Base-by-base conservation (phyloP, 2,797 vertebrate genomes). In the Neoniphon sammara region DNA sequence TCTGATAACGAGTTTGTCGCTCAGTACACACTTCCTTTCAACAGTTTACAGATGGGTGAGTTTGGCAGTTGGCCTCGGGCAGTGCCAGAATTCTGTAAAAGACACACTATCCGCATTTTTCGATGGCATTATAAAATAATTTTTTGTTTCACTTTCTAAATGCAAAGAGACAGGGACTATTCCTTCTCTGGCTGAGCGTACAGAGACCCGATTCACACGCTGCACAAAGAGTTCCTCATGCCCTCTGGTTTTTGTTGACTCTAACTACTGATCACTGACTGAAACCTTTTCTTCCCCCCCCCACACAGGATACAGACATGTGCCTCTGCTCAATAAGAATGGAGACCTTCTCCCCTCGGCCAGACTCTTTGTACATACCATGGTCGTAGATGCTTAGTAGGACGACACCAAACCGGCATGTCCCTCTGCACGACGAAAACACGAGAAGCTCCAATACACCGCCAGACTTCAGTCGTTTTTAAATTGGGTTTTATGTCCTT, bases 1-100 rank as follows among this genome's bases (percentile, higher is more conserved):
- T 95, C 96, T 3, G 91, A 86, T 46, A 99, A 99, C 0, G 97
- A 99, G 73, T 98, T 99, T 58, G 90, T 99, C 0, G 97, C 95
- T 18, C 98, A 99, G 83, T 97, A 93, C 90, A 96, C 96, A 0
- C 85, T 98, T 63, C 97, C 98, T 6, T 94, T 99, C 89, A 92
- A 84, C 58, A 96, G 96, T 80, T 84, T 99, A 68, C 94, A 97
- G 88, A 94, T 95, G 91, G 98, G 98, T 99, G 80, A 93, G 94
- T 89, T 27, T 17, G 17, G 8, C 55, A 46, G 23, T 54, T 11
- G 0, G 25, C 23, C 1, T 10, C 9, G 8, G 54, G 39, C 15
- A 21, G 7, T 3, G 12, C 31, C 65, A 60, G 17, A 3, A 50
- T 3, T 53, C 31, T 7, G 25, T 47, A 10, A 17, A 31, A 1